Conservation (phyloP, 2,888 invertebrate species). For the Drosophila emarginata region DNA sequence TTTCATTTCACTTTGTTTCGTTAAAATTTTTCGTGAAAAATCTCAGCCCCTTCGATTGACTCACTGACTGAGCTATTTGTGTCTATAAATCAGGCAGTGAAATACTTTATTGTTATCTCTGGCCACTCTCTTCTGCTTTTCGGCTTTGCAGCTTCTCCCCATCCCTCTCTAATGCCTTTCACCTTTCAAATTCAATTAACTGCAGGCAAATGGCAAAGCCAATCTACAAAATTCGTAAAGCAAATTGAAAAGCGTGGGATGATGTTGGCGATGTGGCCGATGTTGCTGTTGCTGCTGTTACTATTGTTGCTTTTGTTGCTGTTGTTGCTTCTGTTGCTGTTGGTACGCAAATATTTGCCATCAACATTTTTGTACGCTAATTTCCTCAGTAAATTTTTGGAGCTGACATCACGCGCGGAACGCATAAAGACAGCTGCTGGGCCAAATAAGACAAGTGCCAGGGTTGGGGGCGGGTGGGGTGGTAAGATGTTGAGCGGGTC, state of each 20-base stretch:
- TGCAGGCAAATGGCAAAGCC: conserved; percentile 70
- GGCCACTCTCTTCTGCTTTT: conserved; percentile 14
- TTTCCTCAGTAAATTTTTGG: conserved; percentile 70
- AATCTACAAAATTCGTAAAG: conserved; percentile 71
- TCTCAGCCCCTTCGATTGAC: conserved; percentile 49
- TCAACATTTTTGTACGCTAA: conserved; percentile 78
- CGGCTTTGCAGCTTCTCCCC: conserved; percentile 2
- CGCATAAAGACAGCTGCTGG: conserved; percentile 54
- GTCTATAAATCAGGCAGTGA: conserved; percentile 67
- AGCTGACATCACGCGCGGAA: conserved; percentile 72
- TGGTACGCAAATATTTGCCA: conserved; percentile 69
- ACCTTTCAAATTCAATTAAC: conserved; percentile 77
- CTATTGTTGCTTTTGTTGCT: conserved; percentile 10
- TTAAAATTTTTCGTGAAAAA: conserved; percentile 33
- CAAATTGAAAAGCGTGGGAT: conserved; percentile 75
- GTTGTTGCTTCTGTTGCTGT: conserved; percentile 8
- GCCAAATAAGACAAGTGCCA: no score
- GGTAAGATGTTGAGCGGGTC: conserved; percentile 1
- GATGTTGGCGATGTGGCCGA: conserved; percentile 22
- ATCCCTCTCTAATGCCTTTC: conserved; percentile 56
- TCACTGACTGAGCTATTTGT: conserved; percentile 7
- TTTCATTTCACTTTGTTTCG: conserved; percentile 17
- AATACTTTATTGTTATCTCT: conserved; percentile 70
- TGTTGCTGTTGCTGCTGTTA: conserved; percentile 14
- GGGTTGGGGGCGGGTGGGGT: not conserved